These are phyloP conservation scores for Phalera bucephala DNA, from an alignment of 2,888 invertebrate species.

Conservation along the genomic window DNA sequence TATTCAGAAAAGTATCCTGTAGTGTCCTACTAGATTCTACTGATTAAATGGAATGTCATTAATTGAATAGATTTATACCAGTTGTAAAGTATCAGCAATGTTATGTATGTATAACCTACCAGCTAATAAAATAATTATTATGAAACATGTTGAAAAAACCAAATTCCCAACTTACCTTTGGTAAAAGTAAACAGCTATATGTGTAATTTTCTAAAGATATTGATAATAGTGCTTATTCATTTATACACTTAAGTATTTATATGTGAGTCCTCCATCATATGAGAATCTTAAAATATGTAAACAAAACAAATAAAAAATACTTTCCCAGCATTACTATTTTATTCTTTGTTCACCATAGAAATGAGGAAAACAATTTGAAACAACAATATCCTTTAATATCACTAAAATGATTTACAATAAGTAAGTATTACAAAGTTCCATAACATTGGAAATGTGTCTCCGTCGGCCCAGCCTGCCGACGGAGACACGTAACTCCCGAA, in stretches of 20 bases:
- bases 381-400: slow-evolving; percentile 33
- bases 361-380: slow-evolving; percentile 27
- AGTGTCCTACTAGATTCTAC: too few species aligned
- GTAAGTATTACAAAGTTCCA: slow-evolving; percentile 32
- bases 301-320: slow-evolving; percentile 43
- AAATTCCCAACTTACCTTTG: too few species aligned
- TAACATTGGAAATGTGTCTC: slow-evolving; percentile 23
- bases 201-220: too few species aligned
- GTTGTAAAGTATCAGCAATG: too few species aligned
- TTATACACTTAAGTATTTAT: slow-evolving; percentile 5
- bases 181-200: too few species aligned
- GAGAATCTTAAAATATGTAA: slow-evolving; percentile 5
- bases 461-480: slow-evolving; percentile 36
- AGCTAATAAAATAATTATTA: too few species aligned
- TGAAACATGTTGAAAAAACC: too few species aligned
- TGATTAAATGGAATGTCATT: too few species aligned
- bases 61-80: too few species aligned
- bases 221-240: too few species aligned
- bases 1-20: too few species aligned
- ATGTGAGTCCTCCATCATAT: not conserved
- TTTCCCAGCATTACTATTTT: slow-evolving; percentile 32
- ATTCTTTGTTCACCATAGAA: slow-evolving; percentile 49
- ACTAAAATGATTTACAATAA: slow-evolving; percentile 40
- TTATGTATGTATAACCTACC: too few species aligned
- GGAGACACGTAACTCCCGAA: slow-evolving; percentile 39